Evolutionary conservation across 2,888 invertebrate genomes (phyloP).

Genomic region (Ellobium chinense): DNA sequence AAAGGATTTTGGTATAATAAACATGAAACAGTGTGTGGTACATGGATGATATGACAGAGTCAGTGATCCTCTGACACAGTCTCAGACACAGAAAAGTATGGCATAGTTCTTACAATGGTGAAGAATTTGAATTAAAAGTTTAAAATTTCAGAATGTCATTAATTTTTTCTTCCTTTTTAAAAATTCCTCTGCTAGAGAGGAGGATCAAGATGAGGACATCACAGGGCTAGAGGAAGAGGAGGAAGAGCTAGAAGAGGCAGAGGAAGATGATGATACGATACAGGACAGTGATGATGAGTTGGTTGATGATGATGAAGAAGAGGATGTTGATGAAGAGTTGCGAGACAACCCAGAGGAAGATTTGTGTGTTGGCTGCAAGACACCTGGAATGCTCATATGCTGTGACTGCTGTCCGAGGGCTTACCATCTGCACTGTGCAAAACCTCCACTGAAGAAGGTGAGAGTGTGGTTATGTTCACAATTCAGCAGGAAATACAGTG

Average conservation of each 20-base stretch:
- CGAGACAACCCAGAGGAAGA: constrained; percentile 53
- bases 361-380: constrained; percentile 66
- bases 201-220: constrained; percentile 55
- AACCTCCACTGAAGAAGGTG: constrained; percentile 67
- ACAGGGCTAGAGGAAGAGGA: constrained; percentile 55
- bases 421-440: constrained; percentile 69
- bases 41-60: too few relatives aligned
- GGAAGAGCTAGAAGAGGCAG: constrained; percentile 34
- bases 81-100: too few relatives aligned
- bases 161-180: too few relatives aligned
- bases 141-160: too few relatives aligned
- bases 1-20: too few relatives aligned
- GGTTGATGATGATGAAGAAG: constrained; percentile 39
- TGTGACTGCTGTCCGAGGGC: constrained; percentile 71
- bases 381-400: constrained; percentile 65
- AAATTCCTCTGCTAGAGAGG: too few relatives aligned
- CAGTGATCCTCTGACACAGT: too few relatives aligned
- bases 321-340: constrained; percentile 54
- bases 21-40: too few relatives aligned
- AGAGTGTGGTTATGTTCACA: too few relatives aligned
- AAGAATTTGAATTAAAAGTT: too few relatives aligned
- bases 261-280: constrained; percentile 39
- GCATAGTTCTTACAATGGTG: too few relatives aligned
- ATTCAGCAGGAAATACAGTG: too few relatives aligned
- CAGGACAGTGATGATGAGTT: constrained; percentile 26